A percentile compares a stretch with the other conserved stretches of the same genome.
phyloP scores from a whole-genome alignment of 2,797 vertebrate genomes.

The Trachurus trachurus region DNA sequence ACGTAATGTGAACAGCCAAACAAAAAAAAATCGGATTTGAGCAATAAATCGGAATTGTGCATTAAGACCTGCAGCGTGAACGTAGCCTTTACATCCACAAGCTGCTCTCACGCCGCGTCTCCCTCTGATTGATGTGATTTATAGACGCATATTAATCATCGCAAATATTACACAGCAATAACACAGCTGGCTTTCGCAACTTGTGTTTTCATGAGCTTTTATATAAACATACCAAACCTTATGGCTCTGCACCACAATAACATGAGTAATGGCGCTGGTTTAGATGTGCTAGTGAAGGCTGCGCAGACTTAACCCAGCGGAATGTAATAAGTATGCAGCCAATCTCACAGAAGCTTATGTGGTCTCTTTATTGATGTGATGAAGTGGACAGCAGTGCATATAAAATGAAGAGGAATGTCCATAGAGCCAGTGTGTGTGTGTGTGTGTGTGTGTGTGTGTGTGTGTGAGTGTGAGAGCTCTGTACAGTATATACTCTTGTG shows the following conservation, averaged over 20 bases:
- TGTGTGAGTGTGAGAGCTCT: too few species aligned
- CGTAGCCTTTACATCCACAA: constrained; percentile 9
- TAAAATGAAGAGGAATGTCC: constrained; percentile 64
- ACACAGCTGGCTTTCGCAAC: constrained; percentile 47
- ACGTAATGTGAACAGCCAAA: too few species aligned
- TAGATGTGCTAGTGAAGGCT: constrained; percentile 35
- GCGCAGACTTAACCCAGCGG: constrained; percentile 48
- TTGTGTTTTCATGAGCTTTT: constrained; percentile 55
- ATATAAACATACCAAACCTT: constrained; percentile 54
- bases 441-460: constrained; percentile 16
- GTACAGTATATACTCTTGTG: constrained; percentile 52
- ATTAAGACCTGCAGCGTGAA: too few species aligned
- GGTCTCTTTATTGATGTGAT: constrained; percentile 73
- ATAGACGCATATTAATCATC: constrained; percentile 33
- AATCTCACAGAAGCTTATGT: constrained; percentile 61
- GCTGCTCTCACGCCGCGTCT: not conserved
- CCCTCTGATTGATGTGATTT: constrained; percentile 13
- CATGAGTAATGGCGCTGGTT: constrained; percentile 57
- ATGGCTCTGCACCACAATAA: constrained; percentile 47
- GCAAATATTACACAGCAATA: not conserved
- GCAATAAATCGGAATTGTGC: too few species aligned
- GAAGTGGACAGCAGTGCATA: constrained; percentile 68
- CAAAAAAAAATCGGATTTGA: too few species aligned
- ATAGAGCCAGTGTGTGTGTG: not conserved
- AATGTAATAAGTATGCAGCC: constrained; percentile 63